A percentile compares a stretch with the other conserved stretches of the same genome.
These are phyloP conservation scores for Cacajao melanocephalus DNA, from an alignment of 2,797 vertebrate species.

Conservation along the genomic window DNA sequence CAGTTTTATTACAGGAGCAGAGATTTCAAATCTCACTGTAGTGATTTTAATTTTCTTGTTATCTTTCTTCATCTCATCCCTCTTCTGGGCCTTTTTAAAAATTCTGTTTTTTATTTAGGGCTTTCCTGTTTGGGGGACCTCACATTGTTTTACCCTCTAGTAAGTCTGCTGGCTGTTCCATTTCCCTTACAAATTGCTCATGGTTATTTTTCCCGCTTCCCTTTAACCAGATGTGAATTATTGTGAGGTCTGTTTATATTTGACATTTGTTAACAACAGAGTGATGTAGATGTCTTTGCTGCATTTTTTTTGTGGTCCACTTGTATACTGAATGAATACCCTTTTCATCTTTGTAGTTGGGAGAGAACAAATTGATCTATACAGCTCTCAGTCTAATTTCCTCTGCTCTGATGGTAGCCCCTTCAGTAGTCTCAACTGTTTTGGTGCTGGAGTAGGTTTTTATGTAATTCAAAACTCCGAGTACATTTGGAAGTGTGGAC, in stretches of 20 bases:
- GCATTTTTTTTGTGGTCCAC: not conserved
- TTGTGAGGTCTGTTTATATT: not conserved
- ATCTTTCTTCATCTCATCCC: not conserved
- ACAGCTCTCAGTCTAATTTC: not conserved
- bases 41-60: constrained; percentile 27
- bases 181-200: not conserved
- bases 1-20: not conserved
- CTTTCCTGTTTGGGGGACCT: not conserved
- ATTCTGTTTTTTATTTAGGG: not conserved
- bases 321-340: not conserved
- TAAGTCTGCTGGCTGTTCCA: not conserved
- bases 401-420: not conserved
- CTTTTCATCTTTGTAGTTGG: not conserved
- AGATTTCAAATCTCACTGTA: not conserved
- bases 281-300: not conserved
- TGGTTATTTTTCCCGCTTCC: constrained; percentile 30
- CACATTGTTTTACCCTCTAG: not conserved
- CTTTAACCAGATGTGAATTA: not conserved
- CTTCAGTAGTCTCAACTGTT: not conserved
- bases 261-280: not conserved
- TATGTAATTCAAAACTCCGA: not conserved
- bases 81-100: not conserved
- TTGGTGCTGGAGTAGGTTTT: constrained; percentile 16
- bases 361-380: not conserved
- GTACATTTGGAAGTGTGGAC: not conserved